Conservation (phyloP, 1,140 invertebrate genomes). For the Potamilus streckersoni region DNA sequence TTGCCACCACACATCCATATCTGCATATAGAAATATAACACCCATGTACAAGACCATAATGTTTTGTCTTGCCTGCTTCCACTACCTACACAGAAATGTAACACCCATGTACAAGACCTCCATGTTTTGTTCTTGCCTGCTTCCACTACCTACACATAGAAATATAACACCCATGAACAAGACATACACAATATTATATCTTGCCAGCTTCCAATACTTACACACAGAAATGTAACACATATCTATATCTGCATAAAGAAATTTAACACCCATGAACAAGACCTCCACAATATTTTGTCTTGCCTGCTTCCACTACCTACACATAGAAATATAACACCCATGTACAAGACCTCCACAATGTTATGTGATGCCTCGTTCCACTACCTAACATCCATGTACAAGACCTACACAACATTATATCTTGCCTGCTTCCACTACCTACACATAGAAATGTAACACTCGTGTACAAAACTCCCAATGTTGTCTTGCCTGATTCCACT, state of each 20-base stretch:
- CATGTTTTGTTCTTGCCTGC: background rate
- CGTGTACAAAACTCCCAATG: background rate
- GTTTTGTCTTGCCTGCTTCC: background rate
- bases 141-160: conserved; percentile 70
- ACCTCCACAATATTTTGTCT: background rate
- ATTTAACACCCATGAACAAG: background rate
- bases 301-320: too few species aligned
- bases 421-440: conserved; percentile 70
- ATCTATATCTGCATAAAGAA: too few species aligned
- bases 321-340: too few species aligned
- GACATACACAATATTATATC: background rate
- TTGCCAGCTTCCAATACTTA: conserved; percentile 70
- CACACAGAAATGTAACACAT: background rate
- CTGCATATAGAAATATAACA: conserved; percentile 59
- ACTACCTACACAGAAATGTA: conserved; percentile 71
- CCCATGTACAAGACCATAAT: background rate
- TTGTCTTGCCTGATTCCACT: background rate
- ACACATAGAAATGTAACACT: conserved; percentile 1
- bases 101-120: background rate
- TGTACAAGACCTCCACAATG: background rate
- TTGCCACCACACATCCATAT: conserved; percentile 98
- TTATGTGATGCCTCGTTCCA: background rate
- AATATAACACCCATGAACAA: background rate
- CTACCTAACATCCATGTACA: conserved; percentile 70
- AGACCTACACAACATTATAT: background rate